A percentile compares a stretch with the other conserved stretches of the same genome.
Conservation (phyloP, 2,888 invertebrate species). For the Pheosia gnoma region DNA sequence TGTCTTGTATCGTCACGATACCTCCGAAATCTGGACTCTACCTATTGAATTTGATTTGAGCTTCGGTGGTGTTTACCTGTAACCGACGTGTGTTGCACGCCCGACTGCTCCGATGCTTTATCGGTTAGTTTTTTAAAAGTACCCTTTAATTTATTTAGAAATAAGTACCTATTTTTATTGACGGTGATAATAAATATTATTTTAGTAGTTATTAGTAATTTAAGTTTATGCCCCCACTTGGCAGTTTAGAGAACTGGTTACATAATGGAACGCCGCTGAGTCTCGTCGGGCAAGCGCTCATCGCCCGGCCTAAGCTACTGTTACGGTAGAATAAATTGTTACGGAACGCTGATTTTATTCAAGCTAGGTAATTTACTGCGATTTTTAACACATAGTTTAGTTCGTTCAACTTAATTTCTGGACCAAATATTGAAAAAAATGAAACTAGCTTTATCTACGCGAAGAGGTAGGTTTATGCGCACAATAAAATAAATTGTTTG, state of each 20-base stretch:
- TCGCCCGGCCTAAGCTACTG: constrained; percentile 33
- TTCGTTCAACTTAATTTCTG: constrained; percentile 6
- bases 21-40: constrained; percentile 50
- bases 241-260: constrained; percentile 39
- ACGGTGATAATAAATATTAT: too few species aligned
- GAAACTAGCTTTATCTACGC: constrained; percentile 51
- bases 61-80: constrained; percentile 54
- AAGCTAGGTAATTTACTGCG: constrained; percentile 27
- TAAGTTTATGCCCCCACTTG: constrained; percentile 39
- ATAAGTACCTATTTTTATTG: too few species aligned
- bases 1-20: constrained; percentile 45
- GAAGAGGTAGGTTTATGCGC: constrained; percentile 26
- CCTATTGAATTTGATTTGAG: constrained; percentile 48
- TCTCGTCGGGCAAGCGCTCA: constrained; percentile 42
- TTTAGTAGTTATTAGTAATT: neutral
- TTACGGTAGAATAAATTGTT: constrained; percentile 46
- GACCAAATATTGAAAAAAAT: constrained; percentile 23
- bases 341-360: constrained; percentile 38
- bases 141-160: constrained; percentile 8
- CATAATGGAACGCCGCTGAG: constrained; percentile 55
- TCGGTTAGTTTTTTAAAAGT: constrained; percentile 65
- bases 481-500: constrained; percentile 11
- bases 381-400: constrained; percentile 23
- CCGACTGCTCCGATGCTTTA: constrained; percentile 79
- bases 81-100: constrained; percentile 75